These are phyloP conservation scores for Parotia lawesii DNA, from an alignment of 2,113 vertebrate species.

Conservation along the genomic window DNA sequence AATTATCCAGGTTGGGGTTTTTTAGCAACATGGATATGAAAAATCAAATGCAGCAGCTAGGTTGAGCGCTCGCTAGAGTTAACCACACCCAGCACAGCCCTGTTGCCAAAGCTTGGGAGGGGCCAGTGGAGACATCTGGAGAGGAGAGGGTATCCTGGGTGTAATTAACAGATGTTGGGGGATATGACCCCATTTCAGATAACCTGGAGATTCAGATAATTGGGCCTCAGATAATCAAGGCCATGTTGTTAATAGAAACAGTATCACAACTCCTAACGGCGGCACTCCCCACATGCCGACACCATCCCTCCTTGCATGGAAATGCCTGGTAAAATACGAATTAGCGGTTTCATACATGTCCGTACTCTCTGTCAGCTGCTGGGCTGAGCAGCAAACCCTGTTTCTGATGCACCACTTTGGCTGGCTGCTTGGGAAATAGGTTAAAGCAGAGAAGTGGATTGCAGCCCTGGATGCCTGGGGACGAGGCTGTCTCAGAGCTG, in stretches of 20 bases:
- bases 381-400: not conserved
- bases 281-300: rapidly evolving
- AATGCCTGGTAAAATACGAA: not conserved
- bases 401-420: not conserved
- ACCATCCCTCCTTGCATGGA: rapidly evolving
- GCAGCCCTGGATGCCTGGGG: slow-evolving; percentile 31
- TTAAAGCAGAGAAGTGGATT: slow-evolving; percentile 32
- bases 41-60: not conserved
- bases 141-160: slow-evolving; percentile 19
- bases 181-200: slow-evolving; percentile 36
- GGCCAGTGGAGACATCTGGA: not conserved
- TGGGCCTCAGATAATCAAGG: slow-evolving; percentile 37
- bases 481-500: slow-evolving; percentile 26
- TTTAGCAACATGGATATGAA: not conserved
- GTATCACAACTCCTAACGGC: not conserved
- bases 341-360: not conserved
- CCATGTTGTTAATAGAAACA: not conserved
- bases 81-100: not conserved
- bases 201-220: slow-evolving; percentile 36
- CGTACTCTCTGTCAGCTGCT: not conserved
- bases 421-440: slow-evolving; percentile 45
- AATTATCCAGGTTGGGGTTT: not conserved
- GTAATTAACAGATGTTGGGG: slow-evolving; percentile 23
- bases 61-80: not conserved
- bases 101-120: not conserved